phyloP scores from a whole-genome alignment of 35 echinoderm and acorn worm genomes.

The Chiridota heheva region DNA sequence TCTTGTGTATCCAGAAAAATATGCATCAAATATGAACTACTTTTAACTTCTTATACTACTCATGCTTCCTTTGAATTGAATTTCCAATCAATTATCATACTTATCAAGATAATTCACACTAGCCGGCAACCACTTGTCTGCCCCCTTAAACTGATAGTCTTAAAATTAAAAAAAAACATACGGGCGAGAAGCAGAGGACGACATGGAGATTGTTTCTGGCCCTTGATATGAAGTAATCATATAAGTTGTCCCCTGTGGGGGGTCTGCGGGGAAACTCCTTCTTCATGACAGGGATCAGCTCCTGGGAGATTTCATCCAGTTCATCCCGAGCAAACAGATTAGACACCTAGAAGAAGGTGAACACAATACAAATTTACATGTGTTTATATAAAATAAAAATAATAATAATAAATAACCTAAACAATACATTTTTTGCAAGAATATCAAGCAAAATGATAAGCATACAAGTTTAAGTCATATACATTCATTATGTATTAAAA shows the following conservation, averaged over 20 bases:
- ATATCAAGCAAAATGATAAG: neutral
- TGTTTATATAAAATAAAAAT: neutral
- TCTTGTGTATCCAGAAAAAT: too few species aligned
- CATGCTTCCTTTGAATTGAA: too few species aligned
- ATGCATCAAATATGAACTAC: too few species aligned
- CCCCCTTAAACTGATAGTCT: too few species aligned
- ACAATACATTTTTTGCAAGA: neutral
- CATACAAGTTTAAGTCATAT: too few species aligned
- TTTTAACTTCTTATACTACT: too few species aligned
- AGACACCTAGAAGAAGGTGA: conserved; percentile 61
- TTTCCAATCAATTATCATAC: too few species aligned
- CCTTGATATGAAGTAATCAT: conserved; percentile 98
- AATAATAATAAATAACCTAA: neutral
- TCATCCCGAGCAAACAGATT: conserved; percentile 98
- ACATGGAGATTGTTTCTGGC: conserved; percentile 97
- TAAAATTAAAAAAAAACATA: too few species aligned
- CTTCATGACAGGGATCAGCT: conserved; percentile 94
- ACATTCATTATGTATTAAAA: too few species aligned
- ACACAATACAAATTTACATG: neutral
- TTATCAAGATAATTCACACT: too few species aligned
- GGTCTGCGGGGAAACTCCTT: conserved; percentile 93
- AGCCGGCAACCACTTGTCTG: too few species aligned
- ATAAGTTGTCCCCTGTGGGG: conserved; percentile 87
- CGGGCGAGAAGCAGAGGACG: conserved; percentile 97
- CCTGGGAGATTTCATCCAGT: conserved; percentile 93